Conservation (phyloP, 2,113 vertebrate species). For the Tiliqua scincoides region DNA sequence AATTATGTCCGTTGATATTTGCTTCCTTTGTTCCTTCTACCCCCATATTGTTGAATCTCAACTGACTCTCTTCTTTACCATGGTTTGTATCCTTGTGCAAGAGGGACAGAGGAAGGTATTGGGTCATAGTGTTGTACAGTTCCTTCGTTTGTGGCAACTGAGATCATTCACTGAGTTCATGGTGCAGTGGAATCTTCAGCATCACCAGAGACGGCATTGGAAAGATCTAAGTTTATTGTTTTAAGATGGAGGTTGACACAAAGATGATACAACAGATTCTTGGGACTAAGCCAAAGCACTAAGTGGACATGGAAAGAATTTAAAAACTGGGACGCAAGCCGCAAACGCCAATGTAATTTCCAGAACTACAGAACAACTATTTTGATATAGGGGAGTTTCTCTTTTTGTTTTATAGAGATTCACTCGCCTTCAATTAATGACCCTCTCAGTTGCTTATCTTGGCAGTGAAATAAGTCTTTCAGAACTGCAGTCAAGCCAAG, state of each 20-base stretch:
- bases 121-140: background rate
- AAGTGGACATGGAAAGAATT: constrained; percentile 5
- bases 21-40: background rate
- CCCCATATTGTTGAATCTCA: background rate
- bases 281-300: background rate
- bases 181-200: background rate
- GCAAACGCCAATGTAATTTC: background rate
- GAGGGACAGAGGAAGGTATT: background rate
- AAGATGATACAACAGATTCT: background rate
- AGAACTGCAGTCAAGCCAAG: background rate
- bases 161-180: background rate
- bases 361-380: background rate
- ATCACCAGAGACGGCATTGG: background rate
- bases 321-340: background rate
- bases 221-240: background rate
- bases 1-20: background rate
- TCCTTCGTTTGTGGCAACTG: background rate
- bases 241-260: background rate
- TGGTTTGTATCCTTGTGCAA: background rate
- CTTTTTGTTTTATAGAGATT: constrained; percentile 26
- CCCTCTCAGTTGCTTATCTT: background rate
- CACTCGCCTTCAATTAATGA: background rate
- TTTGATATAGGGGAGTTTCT: constrained; percentile 1
- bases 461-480: background rate
- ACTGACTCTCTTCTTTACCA: background rate